Base-by-base conservation (phyloP, 2,888 invertebrate species). In the Schizaphis graminum region DNA sequence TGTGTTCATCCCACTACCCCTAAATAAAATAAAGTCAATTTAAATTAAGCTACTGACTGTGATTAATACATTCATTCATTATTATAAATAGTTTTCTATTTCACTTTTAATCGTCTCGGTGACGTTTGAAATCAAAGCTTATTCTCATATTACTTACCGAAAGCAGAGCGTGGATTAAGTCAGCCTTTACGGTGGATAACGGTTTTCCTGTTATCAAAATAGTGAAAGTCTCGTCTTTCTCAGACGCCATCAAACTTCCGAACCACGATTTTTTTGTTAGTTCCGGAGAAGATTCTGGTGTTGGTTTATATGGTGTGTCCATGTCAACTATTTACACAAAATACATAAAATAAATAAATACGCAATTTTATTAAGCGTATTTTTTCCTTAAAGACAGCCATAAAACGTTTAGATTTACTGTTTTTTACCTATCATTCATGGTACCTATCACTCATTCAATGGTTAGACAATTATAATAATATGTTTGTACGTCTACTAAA, bases 211-310 rank as follows among this genome's bases (percentile, higher is more conserved):
- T 99, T 13, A 99, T 99, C 95, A 99, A 97, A 94, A 99, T 98
- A 61, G 99, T 99, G 96, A 99, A 99, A 10, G 98, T 98, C 96
- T 99, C 99, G 95, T 99, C 99, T 95, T 99, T 98, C 96, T 98
- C 99, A 8, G 98, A 99, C n/a, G 99, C 98, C 96, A 99, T 98
- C 95, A 99, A 96, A 95, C 99, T 99, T 26, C 99, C 99, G 96
- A 99, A 99, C 99, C 99, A 99, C 0, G 99, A 99, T 95, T 99
- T 98, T 96, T 99, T 99, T 86, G 99, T 99, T 93, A 99, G 96
- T 96, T 99, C 99, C 0, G 99, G 99, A 0, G 99, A 99, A 0
- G 99, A 98, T 95, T 99, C 99, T 0, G 99, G 99, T 24, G 94
- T 89, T 0, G 91, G 94, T 61, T 91, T 94, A n/a, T 94, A 94